Conservation (phyloP, 2,797 vertebrate genomes). For the Poeciliopsis presidionis region DNA sequence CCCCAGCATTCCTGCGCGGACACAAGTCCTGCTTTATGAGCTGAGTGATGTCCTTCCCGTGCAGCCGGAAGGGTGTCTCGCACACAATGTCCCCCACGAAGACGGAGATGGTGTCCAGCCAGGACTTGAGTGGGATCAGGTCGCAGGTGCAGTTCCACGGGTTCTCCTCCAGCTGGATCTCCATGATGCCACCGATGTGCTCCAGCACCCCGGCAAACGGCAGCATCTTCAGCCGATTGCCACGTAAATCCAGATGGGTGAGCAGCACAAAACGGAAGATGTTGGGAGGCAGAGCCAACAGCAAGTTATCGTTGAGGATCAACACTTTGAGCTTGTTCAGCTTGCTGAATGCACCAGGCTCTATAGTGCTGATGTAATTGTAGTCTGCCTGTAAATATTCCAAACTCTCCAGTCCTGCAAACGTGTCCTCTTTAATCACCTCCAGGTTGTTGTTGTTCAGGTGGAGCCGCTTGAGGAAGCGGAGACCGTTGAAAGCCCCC, state of each 20-base stretch:
- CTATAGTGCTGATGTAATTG: conserved; percentile 95
- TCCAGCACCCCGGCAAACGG: conserved; percentile 96
- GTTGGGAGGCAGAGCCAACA: conserved; percentile 93
- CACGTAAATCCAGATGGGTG: conserved; percentile 96
- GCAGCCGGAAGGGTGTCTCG: conserved; percentile 94
- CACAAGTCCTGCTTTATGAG: conserved; percentile 96
- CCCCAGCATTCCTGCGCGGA: conserved; percentile 87
- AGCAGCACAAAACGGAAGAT: conserved; percentile 97
- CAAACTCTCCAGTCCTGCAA: conserved; percentile 92
- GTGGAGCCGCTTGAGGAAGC: conserved; percentile 92
- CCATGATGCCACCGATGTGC: conserved; percentile 98
- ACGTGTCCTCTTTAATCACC: conserved; percentile 92
- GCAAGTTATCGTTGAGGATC: conserved; percentile 97
- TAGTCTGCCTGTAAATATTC: conserved; percentile 99
- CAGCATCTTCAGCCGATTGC: conserved; percentile 93
- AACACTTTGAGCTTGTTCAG: conserved; percentile 97
- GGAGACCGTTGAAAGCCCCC: conserved; percentile 91
- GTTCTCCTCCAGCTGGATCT: conserved; percentile 98
- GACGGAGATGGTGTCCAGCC: conserved; percentile 97
- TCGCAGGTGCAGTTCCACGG: conserved; percentile 99
- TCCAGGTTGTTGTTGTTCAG: conserved; percentile 98
- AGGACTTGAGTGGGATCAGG: conserved; percentile 93
- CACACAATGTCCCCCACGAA: conserved; percentile 97
- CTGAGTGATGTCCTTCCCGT: conserved; percentile 96
- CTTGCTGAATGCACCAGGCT: conserved; percentile 93